Conservation (phyloP, 2,888 invertebrate genomes). For the Matsumyia berberina region DNA sequence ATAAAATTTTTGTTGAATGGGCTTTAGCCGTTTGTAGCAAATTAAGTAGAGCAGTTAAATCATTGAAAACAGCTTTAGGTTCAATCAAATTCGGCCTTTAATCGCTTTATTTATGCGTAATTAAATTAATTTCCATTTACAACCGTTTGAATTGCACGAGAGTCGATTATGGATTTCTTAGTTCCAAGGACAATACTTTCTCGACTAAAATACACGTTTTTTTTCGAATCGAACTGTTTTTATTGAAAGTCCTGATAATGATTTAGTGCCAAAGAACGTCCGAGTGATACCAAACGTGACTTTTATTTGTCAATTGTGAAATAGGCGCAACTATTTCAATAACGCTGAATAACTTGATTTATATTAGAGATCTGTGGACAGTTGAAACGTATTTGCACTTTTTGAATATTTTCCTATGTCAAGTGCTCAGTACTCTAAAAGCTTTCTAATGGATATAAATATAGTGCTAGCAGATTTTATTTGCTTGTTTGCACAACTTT, state of each 20-base stretch:
- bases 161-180: neutral
- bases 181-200: constrained; percentile 29
- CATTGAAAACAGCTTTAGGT: constrained; percentile 10
- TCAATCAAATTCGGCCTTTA: constrained; percentile 6
- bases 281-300: neutral
- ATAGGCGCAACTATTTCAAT: neutral
- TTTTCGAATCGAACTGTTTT: neutral
- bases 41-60: neutral
- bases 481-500: too few relatives aligned
- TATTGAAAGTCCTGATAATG: neutral
- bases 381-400: neutral
- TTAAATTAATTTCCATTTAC: neutral
- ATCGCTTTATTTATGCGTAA: neutral
- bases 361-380: neutral
- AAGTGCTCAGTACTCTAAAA: too few relatives aligned
- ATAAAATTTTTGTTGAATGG: neutral
- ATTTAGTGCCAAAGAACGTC: neutral
- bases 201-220: constrained; percentile 7
- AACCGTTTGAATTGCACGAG: neutral
- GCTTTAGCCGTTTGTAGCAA: neutral
- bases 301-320: neutral
- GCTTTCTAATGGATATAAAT: too few relatives aligned
- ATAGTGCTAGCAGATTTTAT: too few relatives aligned
- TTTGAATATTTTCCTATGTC: neutral
- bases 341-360: neutral